Conservation (phyloP, 2,797 vertebrate species). For the Brachymystax lenok region DNA sequence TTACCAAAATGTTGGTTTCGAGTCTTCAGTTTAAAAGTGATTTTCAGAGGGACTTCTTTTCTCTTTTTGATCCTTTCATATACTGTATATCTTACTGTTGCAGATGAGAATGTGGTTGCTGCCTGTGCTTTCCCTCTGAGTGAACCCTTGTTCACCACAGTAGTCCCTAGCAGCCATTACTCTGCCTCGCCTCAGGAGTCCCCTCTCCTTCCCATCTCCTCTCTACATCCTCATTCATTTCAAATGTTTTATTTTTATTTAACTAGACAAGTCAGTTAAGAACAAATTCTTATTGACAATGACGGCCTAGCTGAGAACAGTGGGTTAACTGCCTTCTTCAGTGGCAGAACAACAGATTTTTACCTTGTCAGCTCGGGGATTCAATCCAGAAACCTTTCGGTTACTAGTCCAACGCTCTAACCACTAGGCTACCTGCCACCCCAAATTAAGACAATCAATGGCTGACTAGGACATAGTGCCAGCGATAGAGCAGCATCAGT, state of each 20-base stretch:
- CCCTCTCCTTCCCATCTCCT: neutral
- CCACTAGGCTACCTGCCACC: too few relatives aligned
- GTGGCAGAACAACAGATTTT: too few relatives aligned
- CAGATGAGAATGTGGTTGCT: neutral
- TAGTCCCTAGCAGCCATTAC: neutral
- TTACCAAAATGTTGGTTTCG: neutral
- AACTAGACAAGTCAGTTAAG: too few relatives aligned
- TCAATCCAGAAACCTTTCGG: too few relatives aligned
- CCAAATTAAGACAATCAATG: neutral
- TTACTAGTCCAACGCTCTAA: too few relatives aligned
- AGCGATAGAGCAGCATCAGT: constrained; percentile 1
- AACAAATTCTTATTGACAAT: too few relatives aligned
- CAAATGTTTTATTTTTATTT: too few relatives aligned
- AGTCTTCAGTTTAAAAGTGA: neutral
- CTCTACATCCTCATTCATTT: too few relatives aligned
- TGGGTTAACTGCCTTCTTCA: too few relatives aligned
- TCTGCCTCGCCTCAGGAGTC: neutral
- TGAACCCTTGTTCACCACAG: neutral
- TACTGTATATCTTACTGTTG: neutral
- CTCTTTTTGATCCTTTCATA: neutral
- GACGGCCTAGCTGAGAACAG: too few relatives aligned
- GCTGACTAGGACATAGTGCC: neutral
- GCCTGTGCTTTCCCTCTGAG: neutral
- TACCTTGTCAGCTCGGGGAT: too few relatives aligned
- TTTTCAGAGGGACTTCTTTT: neutral